A percentile compares a stretch with the other conserved stretches of the same genome.
phyloP scores from a whole-genome alignment of 2,888 invertebrate species.

The Xestia ashworthii region DNA sequence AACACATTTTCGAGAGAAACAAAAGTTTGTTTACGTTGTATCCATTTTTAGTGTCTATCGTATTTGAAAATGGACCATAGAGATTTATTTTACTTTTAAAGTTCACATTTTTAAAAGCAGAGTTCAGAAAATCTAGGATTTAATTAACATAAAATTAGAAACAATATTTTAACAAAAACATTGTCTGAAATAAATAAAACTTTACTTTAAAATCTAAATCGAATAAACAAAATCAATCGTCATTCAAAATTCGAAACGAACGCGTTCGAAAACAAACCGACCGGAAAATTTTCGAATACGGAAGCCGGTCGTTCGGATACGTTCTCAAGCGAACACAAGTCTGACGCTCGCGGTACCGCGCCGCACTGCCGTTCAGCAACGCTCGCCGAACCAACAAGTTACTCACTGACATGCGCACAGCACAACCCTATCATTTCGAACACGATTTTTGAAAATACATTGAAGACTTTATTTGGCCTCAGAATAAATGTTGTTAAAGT shows the following conservation, averaged over 20 bases:
- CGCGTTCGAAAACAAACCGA: conserved; percentile 56
- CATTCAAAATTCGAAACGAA: conserved; percentile 52
- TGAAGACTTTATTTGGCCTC: conserved; percentile 59
- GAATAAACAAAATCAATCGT: conserved; percentile 31
- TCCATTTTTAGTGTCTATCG: conserved; percentile 70
- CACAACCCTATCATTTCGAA: conserved; percentile 73
- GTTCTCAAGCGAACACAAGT: conserved; percentile 74
- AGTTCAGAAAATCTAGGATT: too few relatives aligned
- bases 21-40: conserved; percentile 70
- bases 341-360: conserved; percentile 79
- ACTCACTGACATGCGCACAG: conserved; percentile 87
- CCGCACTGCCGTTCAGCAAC: conserved; percentile 86
- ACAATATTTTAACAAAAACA: neutral
- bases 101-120: conserved; percentile 43
- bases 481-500: conserved; percentile 26
- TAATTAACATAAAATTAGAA: neutral
- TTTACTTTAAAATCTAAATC: neutral
- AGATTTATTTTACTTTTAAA: conserved; percentile 4
- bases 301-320: conserved; percentile 74
- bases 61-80: conserved; percentile 51
- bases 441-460: conserved; percentile 68
- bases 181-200: neutral
- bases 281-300: conserved; percentile 71
- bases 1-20: conserved; percentile 56
- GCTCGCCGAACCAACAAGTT: conserved; percentile 87